Base-by-base conservation (phyloP, 2,113 vertebrate genomes). In the Larimichthys polyactis region DNA sequence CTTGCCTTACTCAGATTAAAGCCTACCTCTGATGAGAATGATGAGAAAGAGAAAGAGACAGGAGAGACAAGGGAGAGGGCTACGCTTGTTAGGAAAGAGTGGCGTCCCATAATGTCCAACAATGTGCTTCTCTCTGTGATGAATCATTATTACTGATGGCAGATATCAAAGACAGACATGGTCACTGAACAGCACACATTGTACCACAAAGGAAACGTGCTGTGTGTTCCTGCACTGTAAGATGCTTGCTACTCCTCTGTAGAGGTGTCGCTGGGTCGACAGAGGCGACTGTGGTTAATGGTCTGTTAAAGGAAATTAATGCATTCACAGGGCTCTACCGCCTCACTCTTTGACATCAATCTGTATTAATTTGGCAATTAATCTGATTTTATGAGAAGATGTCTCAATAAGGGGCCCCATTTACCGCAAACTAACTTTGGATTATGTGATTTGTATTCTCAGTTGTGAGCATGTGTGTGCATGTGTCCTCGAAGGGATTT, bases 371-470 rank as follows among this genome's bases (percentile, higher is more conserved):
- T 92, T 90, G 44, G 40, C 57, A 86, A 91, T 91, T 88, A 88
- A 92, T 94, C 87, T 81, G 73, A 92, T 85, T 93, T 72, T 68
- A 87, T 62, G 75, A 89, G 84, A 86, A 57, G 71, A 83, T 78
- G 79, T 84, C 64, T 86, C 77, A 87, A 90, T 88, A 74, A 84
- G 83, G 74, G 79, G 71, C 24, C 65, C 78, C 71, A 71, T 85
- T 81, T 70, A 55, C 48, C 54, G 19, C 67, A 67, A 72, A 79
- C 78, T 67, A 63, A 48, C 29, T 78, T 74, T 52, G 22, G 2
- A 69, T 83, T 44, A 63, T 67, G 58, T n/a, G 51, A 71, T 77
- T 81, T 75, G 63, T 66, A n/a, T 75, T 71, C n/a, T 65, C 29
- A 32, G 3, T 79, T 64, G 27, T 11, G 5, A 44, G 46, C 20